Percentiles rank a stretch among this genome's conserved stretches.
These are phyloP conservation scores for Pelodiscus sinensis DNA, from an alignment of 2,113 vertebrate species.

Conservation along the genomic window DNA sequence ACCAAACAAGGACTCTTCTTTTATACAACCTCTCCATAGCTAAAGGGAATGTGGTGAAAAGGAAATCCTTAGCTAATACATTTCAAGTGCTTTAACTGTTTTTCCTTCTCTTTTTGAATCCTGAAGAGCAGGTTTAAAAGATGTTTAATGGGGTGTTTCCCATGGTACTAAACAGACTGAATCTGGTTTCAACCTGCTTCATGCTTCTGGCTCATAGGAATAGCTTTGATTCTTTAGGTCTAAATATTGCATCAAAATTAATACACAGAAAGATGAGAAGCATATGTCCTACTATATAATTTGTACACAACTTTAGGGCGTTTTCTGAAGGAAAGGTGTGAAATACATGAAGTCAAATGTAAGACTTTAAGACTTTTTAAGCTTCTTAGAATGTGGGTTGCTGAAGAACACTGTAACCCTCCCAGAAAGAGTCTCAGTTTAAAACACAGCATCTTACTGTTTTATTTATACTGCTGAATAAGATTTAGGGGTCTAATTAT, in stretches of 20 bases:
- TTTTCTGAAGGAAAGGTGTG: neutral
- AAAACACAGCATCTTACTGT: neutral
- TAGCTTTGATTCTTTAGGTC: neutral
- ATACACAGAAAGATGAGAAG: neutral
- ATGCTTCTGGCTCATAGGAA: neutral
- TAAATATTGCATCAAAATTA: neutral
- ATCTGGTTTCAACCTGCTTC: neutral
- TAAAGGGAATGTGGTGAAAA: neutral
- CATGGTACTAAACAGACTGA: neutral
- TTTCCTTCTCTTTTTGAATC: neutral
- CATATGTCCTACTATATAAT: neutral
- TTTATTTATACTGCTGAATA: neutral
- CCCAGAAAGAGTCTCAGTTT: neutral
- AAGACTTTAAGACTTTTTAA: neutral
- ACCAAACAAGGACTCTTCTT: neutral
- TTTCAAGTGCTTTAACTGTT: neutral
- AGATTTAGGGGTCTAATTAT: neutral
- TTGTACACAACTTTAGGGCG: neutral
- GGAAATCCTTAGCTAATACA: neutral
- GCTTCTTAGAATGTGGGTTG: constrained; percentile 16
- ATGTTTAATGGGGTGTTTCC: neutral
- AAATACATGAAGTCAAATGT: neutral
- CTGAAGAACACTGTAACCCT: neutral
- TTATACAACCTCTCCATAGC: neutral
- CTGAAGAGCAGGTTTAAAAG: neutral